Conservation (phyloP, 2,797 vertebrate species). For the Aulostomus chinensis region DNA sequence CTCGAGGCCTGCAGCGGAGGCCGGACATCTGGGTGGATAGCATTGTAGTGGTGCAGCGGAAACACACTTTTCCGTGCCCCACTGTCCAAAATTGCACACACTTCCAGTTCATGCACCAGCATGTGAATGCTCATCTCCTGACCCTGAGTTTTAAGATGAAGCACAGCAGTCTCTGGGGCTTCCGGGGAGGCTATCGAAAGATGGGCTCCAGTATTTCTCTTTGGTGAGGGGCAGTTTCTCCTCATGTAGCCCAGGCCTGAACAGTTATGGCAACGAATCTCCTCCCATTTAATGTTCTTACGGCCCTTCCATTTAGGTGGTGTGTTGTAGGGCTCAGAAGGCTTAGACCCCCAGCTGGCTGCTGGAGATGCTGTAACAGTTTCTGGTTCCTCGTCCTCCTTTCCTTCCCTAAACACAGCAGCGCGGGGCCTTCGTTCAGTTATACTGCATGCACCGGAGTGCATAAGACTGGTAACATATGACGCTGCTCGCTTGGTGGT, state of each 20-base stretch:
- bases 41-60: constrained; percentile 8
- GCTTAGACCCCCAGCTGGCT: background rate
- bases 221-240: constrained; percentile 12
- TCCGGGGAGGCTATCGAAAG: too few relatives aligned
- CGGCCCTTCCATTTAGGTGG: background rate
- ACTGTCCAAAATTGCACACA: constrained; percentile 36
- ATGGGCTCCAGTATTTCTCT: background rate
- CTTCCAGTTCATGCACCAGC: constrained; percentile 3
- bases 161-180: background rate
- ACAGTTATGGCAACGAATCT: constrained; percentile 35
- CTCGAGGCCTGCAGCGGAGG: constrained; percentile 5
- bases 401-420: background rate
- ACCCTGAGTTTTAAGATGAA: constrained; percentile 1
- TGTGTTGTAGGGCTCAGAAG: background rate
- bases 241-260: constrained; percentile 14
- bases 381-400: background rate
- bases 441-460: background rate
- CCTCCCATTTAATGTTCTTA: background rate
- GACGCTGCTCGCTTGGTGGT: constrained; percentile 21
- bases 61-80: constrained; percentile 7
- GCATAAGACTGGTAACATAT: constrained; percentile 30
- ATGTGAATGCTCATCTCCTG: constrained; percentile 36
- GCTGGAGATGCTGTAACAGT: background rate
- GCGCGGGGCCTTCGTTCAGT: background rate
- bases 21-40: background rate